Evolutionary conservation across 2,113 vertebrate genomes (phyloP).

Genomic region (Anoura caudifer): DNA sequence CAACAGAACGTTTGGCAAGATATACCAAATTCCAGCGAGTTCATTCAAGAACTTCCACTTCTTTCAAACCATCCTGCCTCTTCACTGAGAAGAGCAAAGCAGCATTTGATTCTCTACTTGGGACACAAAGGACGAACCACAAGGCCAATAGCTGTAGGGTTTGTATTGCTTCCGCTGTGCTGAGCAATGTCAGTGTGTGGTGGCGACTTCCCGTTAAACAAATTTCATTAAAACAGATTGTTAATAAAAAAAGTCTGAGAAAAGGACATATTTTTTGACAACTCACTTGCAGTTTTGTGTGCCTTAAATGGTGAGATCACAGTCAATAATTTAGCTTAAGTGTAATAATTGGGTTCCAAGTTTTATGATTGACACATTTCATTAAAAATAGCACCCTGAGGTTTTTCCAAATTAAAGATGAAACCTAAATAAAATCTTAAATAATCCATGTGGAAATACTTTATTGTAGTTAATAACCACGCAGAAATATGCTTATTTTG

Average conservation of each 20-base stretch:
- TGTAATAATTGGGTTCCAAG: conserved; percentile 77
- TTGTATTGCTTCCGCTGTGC: conserved; percentile 63
- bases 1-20: conserved; percentile 33
- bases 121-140: conserved; percentile 54
- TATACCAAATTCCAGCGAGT: conserved; percentile 23
- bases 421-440: conserved; percentile 77
- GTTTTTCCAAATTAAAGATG: conserved; percentile 62
- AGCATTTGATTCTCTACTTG: conserved; percentile 46
- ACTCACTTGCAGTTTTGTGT: conserved; percentile 70
- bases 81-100: neutral
- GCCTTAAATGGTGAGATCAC: conserved; percentile 76
- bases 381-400: conserved; percentile 73
- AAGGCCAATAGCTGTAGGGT: conserved; percentile 32
- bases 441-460: conserved; percentile 76
- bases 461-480: conserved; percentile 76
- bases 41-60: neutral
- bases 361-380: conserved; percentile 81
- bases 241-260: conserved; percentile 63
- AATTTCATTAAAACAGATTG: conserved; percentile 74
- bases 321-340: conserved; percentile 76
- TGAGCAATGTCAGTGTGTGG: conserved; percentile 67
- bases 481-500: conserved; percentile 73
- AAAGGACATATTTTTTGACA: conserved; percentile 79
- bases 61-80: neutral
- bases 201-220: conserved; percentile 65